Conservation (phyloP, 2,888 invertebrate species). For the Eudemis profundana region DNA sequence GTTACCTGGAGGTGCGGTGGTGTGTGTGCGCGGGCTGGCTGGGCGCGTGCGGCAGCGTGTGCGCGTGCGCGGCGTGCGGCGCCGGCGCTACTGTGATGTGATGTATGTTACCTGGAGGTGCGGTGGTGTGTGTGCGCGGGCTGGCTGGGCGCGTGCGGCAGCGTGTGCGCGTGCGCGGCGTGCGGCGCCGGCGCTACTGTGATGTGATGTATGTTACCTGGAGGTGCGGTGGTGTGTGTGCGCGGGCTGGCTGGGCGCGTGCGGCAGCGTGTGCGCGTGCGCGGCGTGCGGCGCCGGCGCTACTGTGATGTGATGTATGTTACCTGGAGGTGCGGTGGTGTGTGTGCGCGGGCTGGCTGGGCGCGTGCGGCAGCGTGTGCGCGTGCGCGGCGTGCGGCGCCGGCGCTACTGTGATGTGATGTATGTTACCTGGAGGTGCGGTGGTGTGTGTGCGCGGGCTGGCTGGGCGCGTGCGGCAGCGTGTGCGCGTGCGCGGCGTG, state of each 20-base stretch:
- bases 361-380: constrained; percentile 86
- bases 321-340: constrained; percentile 88
- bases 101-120: constrained; percentile 84
- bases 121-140: constrained; percentile 83
- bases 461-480: constrained; percentile 86
- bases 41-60: constrained; percentile 87
- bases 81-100: too few relatives aligned
- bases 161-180: constrained; percentile 79
- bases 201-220: too few relatives aligned
- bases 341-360: constrained; percentile 77
- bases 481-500: constrained; percentile 75
- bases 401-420: too few relatives aligned
- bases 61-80: constrained; percentile 65
- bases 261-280: constrained; percentile 84
- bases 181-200: too few relatives aligned
- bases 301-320: too few relatives aligned
- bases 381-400: constrained; percentile 80
- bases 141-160: constrained; percentile 86
- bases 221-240: constrained; percentile 86
- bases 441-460: constrained; percentile 81
- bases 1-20: constrained; percentile 86
- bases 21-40: constrained; percentile 80
- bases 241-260: constrained; percentile 83
- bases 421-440: constrained; percentile 86
- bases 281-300: constrained; percentile 71